Base-by-base conservation (phyloP, 2,113 vertebrate species). In the Ptilorrhoa leucosticta region DNA sequence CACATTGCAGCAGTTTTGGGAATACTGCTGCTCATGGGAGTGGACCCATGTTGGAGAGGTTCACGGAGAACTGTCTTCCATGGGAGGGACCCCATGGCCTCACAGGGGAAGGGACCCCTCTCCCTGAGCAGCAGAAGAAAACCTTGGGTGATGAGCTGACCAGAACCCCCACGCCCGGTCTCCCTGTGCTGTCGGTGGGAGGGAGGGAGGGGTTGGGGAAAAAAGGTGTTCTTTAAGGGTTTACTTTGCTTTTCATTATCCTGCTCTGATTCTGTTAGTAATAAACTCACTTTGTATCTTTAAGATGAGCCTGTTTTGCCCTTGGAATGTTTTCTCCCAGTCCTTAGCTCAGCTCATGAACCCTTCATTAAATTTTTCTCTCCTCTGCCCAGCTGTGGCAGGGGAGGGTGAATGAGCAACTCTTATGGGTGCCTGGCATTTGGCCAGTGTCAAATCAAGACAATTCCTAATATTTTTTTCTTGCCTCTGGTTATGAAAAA, bases 51-150 rank as follows among this genome's bases (percentile, higher is more conserved):
- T 17, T 0, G 1, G 7, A 4, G 33, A 27, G 27, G 3, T 17
- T 63, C 33, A 3, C 0, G 0, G 27, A 63, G 39, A 44, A 4
- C 47, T 51, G 31, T 61, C 2, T 28, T 14, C 51, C 0, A 0
- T 39, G 51, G 42, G 23, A 40, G 3, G 44, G 35, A 40, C 19
- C 18, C 8, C 44, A 82, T 0, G 1, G 8, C 1, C 8, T 23
- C 14, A 3, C 19, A 53, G 27, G 27, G 47, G 18, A 53, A 63
- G 27, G 27, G 35, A 14, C 8, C 63, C 11, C 17, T 53, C 13
- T 71, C 14, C 17, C 1, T 1, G 39, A 33, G 17, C 3, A 63
- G 14, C 0, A 1, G 22, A 27, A 45, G 39, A 4, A 54, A 72
- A 63, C 1, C 4, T 63, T 2, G 1, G 23, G 26, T 39, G n/a